These are phyloP conservation scores for Bugula neritina DNA, from an alignment of 2,888 invertebrate species.

Conservation along the genomic window DNA sequence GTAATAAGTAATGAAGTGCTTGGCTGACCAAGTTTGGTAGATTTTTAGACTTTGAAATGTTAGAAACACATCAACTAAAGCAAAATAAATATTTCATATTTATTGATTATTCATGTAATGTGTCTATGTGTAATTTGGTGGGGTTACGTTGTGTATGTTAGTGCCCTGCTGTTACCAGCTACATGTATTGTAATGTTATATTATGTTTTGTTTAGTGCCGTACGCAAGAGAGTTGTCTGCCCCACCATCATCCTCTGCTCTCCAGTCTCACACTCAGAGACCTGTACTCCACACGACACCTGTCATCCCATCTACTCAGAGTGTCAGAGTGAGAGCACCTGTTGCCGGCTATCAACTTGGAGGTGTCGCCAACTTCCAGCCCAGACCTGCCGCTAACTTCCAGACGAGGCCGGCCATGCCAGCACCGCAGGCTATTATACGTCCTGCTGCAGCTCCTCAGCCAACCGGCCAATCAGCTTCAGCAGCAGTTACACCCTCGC, in stretches of 20 bases:
- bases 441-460: slow-evolving; percentile 23
- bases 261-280: neutral
- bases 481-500: slow-evolving; percentile 27
- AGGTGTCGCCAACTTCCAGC: too few relatives aligned
- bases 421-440: slow-evolving; percentile 30
- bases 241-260: neutral
- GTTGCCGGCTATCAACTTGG: neutral
- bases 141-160: too few relatives aligned
- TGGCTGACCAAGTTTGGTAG: too few relatives aligned
- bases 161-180: too few relatives aligned
- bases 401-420: slow-evolving; percentile 33
- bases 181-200: too few relatives aligned
- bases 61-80: too few relatives aligned
- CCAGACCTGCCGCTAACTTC: neutral
- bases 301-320: neutral
- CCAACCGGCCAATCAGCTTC: slow-evolving; percentile 30
- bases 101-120: too few relatives aligned
- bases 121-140: too few relatives aligned
- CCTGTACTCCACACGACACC: neutral
- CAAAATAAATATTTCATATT: too few relatives aligned
- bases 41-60: too few relatives aligned
- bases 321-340: neutral
- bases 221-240: neutral
- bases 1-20: too few relatives aligned
- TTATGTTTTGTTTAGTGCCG: neutral